Conservation (phyloP, 2,888 invertebrate genomes). For the Epinotia demarniana region DNA sequence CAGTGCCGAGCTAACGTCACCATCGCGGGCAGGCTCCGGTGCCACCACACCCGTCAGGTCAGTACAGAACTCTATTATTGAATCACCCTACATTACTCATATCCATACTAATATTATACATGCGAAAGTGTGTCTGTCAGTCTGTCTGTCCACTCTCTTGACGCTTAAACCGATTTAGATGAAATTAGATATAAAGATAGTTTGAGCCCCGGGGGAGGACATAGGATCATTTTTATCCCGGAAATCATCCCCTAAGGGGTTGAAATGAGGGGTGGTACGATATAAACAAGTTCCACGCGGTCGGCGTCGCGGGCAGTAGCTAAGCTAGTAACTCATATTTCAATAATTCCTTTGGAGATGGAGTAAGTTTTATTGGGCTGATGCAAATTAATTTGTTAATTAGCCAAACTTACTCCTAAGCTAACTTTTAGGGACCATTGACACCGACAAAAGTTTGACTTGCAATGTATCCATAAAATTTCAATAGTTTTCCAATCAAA, state of each 20-base stretch:
- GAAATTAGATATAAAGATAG: too few relatives aligned
- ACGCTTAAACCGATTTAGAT: too few relatives aligned
- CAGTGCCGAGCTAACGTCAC: conserved; percentile 84
- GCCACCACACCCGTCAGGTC: conserved; percentile 96
- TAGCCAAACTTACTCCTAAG: neutral
- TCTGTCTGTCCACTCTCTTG: too few relatives aligned
- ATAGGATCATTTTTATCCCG: too few relatives aligned
- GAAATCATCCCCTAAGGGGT: too few relatives aligned
- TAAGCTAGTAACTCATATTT: neutral
- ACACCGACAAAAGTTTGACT: neutral
- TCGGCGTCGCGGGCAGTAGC: too few relatives aligned
- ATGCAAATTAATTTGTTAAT: neutral
- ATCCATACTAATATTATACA: too few relatives aligned
- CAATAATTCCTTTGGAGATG: neutral
- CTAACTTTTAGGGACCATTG: neutral
- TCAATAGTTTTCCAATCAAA: neutral
- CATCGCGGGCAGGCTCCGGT: conserved; percentile 91
- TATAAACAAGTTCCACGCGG: too few relatives aligned
- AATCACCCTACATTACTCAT: conserved; percentile 13
- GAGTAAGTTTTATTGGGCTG: neutral
- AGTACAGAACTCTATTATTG: conserved; percentile 33
- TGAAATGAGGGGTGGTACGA: too few relatives aligned
- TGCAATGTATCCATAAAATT: neutral
- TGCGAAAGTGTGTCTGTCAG: too few relatives aligned
- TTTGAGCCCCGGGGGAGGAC: too few relatives aligned